phyloP scores from a whole-genome alignment of 2,888 invertebrate species.

The Agrenia bidenticulata region DNA sequence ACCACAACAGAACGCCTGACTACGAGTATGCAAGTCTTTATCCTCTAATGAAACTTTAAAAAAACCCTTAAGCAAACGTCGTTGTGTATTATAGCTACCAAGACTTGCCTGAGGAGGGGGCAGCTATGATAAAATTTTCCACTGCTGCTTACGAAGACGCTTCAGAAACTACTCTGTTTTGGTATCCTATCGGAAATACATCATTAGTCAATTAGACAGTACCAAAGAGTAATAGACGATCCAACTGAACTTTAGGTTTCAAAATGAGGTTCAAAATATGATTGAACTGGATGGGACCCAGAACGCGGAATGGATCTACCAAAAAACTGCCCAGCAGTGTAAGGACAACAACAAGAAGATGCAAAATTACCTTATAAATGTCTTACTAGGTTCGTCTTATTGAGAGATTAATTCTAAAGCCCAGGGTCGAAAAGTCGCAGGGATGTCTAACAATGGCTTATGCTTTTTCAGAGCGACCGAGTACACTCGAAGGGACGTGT shows the following conservation, averaged over 20 bases:
- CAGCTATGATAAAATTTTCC: slow-evolving; percentile 20
- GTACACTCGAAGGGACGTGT: slow-evolving; percentile 35
- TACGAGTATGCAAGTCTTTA: slow-evolving; percentile 20
- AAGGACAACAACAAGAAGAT: slow-evolving; percentile 22
- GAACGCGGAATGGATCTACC: slow-evolving; percentile 35
- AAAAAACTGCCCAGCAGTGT: slow-evolving; percentile 21
- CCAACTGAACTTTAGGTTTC: slow-evolving; percentile 22
- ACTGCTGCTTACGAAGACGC: slow-evolving; percentile 21
- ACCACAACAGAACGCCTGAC: slow-evolving; percentile 17
- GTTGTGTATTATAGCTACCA: slow-evolving; percentile 8
- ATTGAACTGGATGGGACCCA: slow-evolving; percentile 28
- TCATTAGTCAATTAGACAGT: background rate
- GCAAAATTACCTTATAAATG: slow-evolving; percentile 26
- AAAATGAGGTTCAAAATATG: slow-evolving; percentile 40
- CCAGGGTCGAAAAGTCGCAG: too few relatives aligned
- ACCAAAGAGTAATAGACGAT: background rate
- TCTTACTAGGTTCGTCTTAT: slow-evolving; percentile 10
- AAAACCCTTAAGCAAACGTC: background rate
- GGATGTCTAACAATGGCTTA: too few relatives aligned
- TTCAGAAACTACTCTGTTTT: slow-evolving; percentile 20
- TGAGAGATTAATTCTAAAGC: background rate
- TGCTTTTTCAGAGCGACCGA: slow-evolving; percentile 28
- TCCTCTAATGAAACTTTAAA: background rate
- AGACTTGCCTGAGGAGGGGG: slow-evolving; percentile 19
- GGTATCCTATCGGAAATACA: too few relatives aligned